A percentile compares a stretch with the other conserved stretches of the same genome.
These are phyloP conservation scores for Chloroclysta siterata DNA, from an alignment of 2,888 invertebrate species.

Conservation along the genomic window DNA sequence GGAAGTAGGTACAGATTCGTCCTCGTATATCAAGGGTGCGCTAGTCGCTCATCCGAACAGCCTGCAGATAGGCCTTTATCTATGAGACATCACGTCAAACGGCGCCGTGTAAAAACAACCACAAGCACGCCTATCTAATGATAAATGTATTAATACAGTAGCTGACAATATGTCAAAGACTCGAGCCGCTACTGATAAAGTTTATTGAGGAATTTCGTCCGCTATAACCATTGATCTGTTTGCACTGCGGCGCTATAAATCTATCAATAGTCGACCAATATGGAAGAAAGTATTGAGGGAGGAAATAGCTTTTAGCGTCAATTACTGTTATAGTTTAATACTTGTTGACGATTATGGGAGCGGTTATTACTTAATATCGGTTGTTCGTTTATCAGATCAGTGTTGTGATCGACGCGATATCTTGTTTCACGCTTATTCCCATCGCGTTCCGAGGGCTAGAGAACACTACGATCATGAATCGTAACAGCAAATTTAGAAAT, in stretches of 20 bases:
- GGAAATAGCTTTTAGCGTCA: slow-evolving; percentile 50
- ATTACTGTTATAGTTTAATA: slow-evolving; percentile 69
- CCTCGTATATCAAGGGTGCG: slow-evolving; percentile 51
- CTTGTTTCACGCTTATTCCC: slow-evolving; percentile 64
- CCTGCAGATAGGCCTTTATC: slow-evolving; percentile 70
- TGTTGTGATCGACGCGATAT: slow-evolving; percentile 74
- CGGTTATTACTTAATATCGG: slow-evolving; percentile 78
- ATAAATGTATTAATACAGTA: slow-evolving; percentile 47
- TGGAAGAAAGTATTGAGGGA: slow-evolving; percentile 23
- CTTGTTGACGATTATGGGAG: slow-evolving; percentile 71
- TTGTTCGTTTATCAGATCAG: slow-evolving; percentile 72
- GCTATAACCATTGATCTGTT: slow-evolving; percentile 24
- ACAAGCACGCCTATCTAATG: slow-evolving; percentile 45
- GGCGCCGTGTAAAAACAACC: slow-evolving; percentile 53
- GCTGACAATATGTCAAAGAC: slow-evolving; percentile 38
- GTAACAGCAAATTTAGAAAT: slow-evolving; percentile 69
- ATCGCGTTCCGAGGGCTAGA: slow-evolving; percentile 51
- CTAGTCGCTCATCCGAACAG: slow-evolving; percentile 65
- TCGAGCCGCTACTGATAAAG: slow-evolving; percentile 34
- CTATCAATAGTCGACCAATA: slow-evolving; percentile 27
- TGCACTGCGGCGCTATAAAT: slow-evolving; percentile 27
- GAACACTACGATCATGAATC: slow-evolving; percentile 62
- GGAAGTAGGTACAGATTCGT: slow-evolving; percentile 48
- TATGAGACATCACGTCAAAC: slow-evolving; percentile 53
- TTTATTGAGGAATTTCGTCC: slow-evolving; percentile 24